Evolutionary conservation across 2,113 vertebrate species (phyloP).

Genomic region (Tyto alba): DNA sequence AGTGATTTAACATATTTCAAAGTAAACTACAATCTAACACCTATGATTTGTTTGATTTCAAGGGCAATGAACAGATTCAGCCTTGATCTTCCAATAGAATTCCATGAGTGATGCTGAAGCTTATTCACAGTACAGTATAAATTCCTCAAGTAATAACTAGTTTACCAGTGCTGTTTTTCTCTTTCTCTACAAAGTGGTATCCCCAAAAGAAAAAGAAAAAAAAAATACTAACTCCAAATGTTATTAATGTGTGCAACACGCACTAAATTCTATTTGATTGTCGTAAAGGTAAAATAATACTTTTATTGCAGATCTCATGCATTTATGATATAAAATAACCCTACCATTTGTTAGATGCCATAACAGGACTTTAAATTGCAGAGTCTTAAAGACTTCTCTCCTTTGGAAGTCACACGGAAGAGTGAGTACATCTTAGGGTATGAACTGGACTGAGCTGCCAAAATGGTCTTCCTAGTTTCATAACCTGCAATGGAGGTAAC

Average conservation of each 20-base stretch:
- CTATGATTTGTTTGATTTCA: neutral
- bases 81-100: neutral
- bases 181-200: neutral
- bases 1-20: neutral
- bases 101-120: neutral
- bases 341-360: rapidly evolving
- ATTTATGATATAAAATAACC: neutral
- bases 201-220: neutral
- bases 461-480: neutral
- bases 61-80: neutral
- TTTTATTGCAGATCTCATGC: neutral
- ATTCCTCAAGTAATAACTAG: neutral
- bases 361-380: neutral
- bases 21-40: neutral
- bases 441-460: neutral
- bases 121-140: neutral
- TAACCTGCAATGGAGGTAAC: neutral
- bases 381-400: neutral
- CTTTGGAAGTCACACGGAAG: neutral
- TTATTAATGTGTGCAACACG: neutral
- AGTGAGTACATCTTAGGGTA: neutral
- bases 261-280: neutral
- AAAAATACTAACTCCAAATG: neutral
- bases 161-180: neutral
- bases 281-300: neutral